Evolutionary conservation across 2,113 vertebrate genomes (phyloP), one percentile per base, ranked within the genome.

Genomic region (Syngnathus floridae): DNA sequence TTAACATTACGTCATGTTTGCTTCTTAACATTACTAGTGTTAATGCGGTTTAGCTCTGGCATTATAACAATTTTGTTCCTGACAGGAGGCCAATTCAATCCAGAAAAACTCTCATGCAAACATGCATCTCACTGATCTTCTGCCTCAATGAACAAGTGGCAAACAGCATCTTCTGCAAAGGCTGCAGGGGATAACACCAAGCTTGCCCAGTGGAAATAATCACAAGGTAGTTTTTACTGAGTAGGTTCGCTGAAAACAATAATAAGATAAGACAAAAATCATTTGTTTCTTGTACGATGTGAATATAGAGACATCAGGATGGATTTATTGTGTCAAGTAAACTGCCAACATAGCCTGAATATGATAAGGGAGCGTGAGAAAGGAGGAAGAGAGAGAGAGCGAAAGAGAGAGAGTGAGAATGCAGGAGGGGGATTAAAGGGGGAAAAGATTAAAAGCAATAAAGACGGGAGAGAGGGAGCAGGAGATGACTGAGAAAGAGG

Each of bases 231-330:
- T 46, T 46, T 46, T 13, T 45, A 4, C 11, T 14, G 12, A 2
- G 13, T 45, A 45, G 1, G 41, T 14, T 16, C 5, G 45, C 14
- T 4, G 5, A 31, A 26, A 35, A 14, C 2, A 35, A 55, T 10
- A 57, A 17, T 36, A 57, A 7, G 9, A 0, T 12, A 55, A 26
- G 22, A 22, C 26, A 16, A 31, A 14, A 55, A 26, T 4, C 13
- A 54, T 12, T 13, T 31, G 13, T 35, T 13, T 26, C 13, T 35
- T 59, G 57, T n/a, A 21, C 19, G 0, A 59, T 40, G 57, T n/a
- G 37, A 59, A 11, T 21, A 36, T 17, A 8, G 17, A 73, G 55
- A 70, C 38, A 31, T 76, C 19, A 68, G 57, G 37, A 66, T 4
- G 12, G 57, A 63, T 66, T 55, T 40, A 0, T 43, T n/a, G 17